Evolutionary conservation across 2,888 invertebrate genomes (phyloP).

Genomic region (Drosophila neonasuta): DNA sequence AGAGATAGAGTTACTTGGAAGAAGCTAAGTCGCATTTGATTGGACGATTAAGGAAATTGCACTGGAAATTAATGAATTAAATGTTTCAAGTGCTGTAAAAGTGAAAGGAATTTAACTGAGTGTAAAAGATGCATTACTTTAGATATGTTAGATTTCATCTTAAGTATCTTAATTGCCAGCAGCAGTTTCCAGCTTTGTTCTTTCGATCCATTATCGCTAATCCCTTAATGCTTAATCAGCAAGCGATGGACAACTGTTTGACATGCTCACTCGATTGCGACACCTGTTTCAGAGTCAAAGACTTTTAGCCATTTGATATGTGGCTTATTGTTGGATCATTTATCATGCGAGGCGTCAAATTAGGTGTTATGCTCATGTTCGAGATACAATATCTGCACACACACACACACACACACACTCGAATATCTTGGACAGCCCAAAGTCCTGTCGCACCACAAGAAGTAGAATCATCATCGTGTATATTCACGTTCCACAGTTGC

Average conservation of each 20-base stretch:
- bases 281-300: constrained; percentile 49
- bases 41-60: background rate
- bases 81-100: no score
- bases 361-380: constrained; percentile 49
- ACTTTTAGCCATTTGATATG: constrained; percentile 47
- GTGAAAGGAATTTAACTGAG: no score
- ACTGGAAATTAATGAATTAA: no score
- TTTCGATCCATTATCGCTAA: constrained; percentile 5
- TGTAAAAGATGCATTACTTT: background rate
- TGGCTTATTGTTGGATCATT: constrained; percentile 46
- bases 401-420: constrained; percentile 2
- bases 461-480: constrained; percentile 16
- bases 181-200: background rate
- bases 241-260: constrained; percentile 9
- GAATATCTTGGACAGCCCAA: constrained; percentile 13
- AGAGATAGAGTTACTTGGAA: constrained; percentile 18
- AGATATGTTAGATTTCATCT: background rate
- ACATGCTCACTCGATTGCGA: background rate
- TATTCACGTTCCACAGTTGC: background rate
- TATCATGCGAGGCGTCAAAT: constrained; percentile 58
- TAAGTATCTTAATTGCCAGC: background rate
- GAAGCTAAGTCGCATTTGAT: constrained; percentile 21
- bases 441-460: constrained; percentile 34
- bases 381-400: constrained; percentile 54
- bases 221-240: constrained; percentile 23